Base-by-base conservation (phyloP, 1,140 invertebrate genomes). In the Danaus melanippus region DNA sequence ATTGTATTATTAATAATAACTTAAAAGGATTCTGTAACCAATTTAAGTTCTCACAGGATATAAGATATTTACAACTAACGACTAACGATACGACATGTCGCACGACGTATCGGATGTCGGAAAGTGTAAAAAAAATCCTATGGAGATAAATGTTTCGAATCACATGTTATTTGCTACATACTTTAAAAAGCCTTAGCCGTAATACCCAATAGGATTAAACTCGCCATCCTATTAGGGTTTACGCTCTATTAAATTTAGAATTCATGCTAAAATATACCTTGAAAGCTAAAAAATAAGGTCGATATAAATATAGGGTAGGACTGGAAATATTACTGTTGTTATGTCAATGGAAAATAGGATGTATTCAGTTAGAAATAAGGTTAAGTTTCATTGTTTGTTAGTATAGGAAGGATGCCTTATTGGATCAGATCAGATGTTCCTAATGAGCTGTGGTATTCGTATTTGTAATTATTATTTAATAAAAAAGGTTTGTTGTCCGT, bases 181-280 rank as follows among this genome's bases (percentile, higher is more conserved):
- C 51, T 42, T 21, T 32, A n/a, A 46, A 42, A 50, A 51, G 50
- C 56, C 51, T 53, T 53, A 58, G 46, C 56, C 51, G 51, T 45
- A 53, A 58, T 58, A 48, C 42, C 1, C 9, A 58, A 53, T 58
- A 53, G 56, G 56, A 53, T 58, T 53, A 53, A 17, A 48, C 43
- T n/a, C 41, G 45, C 12, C 53, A 53, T 9, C 50, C 42, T 12
- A 50, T 46, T 52, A 46, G 12, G 11, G 48, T n/a, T 12, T 52
- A 43, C 21, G 41, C 45, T 11, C 42, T 39, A 40, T 50, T 41
- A 40, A 43, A 42, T 51, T 43, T 10, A 12, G n/a, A 42, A 8
- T 8, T 51, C 12, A 32, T 8, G 21, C 21, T 7, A 32, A 32
- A 32, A 32, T 32, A 8, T 32, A 32, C 21, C 21, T 32, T 32